These are phyloP conservation scores for Scartelaos histophorus DNA, from an alignment of 2,113 vertebrate species.

Conservation along the genomic window DNA sequence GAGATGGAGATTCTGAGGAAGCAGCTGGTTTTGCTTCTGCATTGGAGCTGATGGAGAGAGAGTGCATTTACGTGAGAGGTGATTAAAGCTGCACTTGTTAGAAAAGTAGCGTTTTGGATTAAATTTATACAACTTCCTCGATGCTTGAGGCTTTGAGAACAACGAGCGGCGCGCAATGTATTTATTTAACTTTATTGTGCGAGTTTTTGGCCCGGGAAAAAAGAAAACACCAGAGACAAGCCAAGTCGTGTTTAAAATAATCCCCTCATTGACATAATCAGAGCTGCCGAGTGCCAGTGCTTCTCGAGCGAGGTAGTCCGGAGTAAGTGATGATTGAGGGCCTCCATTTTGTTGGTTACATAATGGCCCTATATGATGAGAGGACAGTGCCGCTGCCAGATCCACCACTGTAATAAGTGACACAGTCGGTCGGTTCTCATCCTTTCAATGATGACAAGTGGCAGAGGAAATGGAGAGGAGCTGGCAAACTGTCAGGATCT, in stretches of 20 bases:
- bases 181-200: not conserved
- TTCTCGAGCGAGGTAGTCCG: constrained; percentile 1
- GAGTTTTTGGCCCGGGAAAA: not conserved
- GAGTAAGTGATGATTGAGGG: constrained; percentile 25
- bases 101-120: no score
- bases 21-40: no score
- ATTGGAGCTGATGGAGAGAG: no score
- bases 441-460: constrained; percentile 31
- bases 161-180: not conserved
- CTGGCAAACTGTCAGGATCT: constrained; percentile 25
- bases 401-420: constrained; percentile 34
- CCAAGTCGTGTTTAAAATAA: constrained; percentile 16
- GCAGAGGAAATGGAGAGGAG: constrained; percentile 20
- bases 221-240: not conserved
- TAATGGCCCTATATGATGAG: constrained; percentile 17
- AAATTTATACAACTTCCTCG: no score
- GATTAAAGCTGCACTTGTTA: no score
- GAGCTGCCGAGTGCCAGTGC: not conserved
- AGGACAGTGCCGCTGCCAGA: constrained; percentile 24
- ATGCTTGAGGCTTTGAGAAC: not conserved
- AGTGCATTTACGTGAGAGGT: no score
- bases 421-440: constrained; percentile 37
- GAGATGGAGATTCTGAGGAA: no score
- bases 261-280: constrained; percentile 5
- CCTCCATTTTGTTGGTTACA: constrained; percentile 20